Conservation (phyloP, 1,140 invertebrate species). For the Drosophila ercepeae region DNA sequence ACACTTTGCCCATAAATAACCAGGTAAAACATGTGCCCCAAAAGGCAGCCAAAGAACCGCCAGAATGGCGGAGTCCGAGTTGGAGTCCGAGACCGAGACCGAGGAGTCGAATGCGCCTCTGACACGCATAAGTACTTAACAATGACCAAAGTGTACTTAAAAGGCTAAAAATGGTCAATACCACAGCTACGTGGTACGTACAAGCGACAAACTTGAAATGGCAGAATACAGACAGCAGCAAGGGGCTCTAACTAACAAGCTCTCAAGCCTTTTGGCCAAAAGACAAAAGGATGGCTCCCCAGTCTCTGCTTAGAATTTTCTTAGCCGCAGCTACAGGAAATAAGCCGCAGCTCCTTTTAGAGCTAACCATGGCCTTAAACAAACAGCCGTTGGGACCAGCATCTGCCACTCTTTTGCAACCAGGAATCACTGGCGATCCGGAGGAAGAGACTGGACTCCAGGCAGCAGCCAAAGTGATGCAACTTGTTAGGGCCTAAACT, state of each 20-base stretch:
- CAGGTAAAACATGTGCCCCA: conserved; percentile 79
- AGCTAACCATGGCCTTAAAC: conserved; percentile 72
- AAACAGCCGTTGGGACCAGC: conserved; percentile 48
- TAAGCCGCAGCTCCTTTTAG: conserved; percentile 76
- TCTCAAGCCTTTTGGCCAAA: conserved; percentile 34
- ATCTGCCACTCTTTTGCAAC: not conserved
- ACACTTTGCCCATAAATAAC: conserved; percentile 83
- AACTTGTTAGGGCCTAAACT: conserved; percentile 66
- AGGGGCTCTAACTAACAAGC: conserved; percentile 61
- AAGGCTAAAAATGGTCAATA: conserved; percentile 78
- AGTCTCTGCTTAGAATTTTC: conserved; percentile 64
- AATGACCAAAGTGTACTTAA: conserved; percentile 82
- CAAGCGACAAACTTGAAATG: conserved; percentile 75
- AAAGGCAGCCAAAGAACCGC: conserved; percentile 40
- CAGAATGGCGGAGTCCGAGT: not conserved
- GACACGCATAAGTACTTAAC: conserved; percentile 82
- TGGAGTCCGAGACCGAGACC: not conserved
- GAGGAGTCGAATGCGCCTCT: conserved; percentile 49
- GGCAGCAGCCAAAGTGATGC: conserved; percentile 52
- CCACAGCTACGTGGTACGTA: conserved; percentile 22
- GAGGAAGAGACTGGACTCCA: not conserved
- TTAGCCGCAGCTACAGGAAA: conserved; percentile 54
- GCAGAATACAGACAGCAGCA: conserved; percentile 56
- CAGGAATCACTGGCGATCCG: conserved; percentile 21
- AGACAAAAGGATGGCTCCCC: conserved; percentile 67